Evolutionary conservation across 2,888 invertebrate species (phyloP), one percentile per base, ranked within the genome.

Genomic region (Drosophila incognita): DNA sequence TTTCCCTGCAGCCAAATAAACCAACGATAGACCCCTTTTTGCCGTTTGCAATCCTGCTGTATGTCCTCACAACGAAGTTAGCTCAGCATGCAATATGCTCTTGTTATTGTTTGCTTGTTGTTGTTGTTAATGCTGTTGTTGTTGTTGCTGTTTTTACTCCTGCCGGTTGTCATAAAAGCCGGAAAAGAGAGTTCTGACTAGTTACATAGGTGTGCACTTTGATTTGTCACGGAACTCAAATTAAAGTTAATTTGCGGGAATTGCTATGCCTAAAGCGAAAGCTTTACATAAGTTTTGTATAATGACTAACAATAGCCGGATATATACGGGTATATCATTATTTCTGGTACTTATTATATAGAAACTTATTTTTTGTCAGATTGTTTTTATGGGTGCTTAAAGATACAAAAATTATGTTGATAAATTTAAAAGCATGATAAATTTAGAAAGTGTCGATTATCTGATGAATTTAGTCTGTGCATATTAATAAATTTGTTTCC

Each of bases 1-100:
- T 90, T 85, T 82, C 89, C 92, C 92, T 89, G 87, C 83, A 90
- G 91, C 90, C 76, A 91, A 91, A 85, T 73, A 86, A 81, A 84
- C 80, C 81, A 79, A 83, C 84, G 79, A 66, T 68, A 79, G 73
- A 78, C 54, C 78, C 81, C 59, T 71, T 76, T 80, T 64, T 74
- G 65, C 15, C 69, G 15, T n/a, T 27, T 65, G 62, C 58, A 66
- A 49, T 48, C 31, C 70, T 52, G 51, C 57, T 63, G 68, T 58
- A 63, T 62, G 38, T 66, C 63, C 65, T 69, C 52, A 10, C 15
- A 59, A 27, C 58, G 48, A 54, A 60, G 56, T 35, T 54, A 31
- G 59, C 68, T 59, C 80, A 80, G 77, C 76, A 57, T 70, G 77
- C 75, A 79, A 42, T 69, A 36, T 59, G 59, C 49, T 76, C 21